A percentile compares a stretch with the other conserved stretches of the same genome.
These are phyloP conservation scores for Syngnathus rostellatus DNA, from an alignment of 2,797 vertebrate genomes.

Conservation along the genomic window DNA sequence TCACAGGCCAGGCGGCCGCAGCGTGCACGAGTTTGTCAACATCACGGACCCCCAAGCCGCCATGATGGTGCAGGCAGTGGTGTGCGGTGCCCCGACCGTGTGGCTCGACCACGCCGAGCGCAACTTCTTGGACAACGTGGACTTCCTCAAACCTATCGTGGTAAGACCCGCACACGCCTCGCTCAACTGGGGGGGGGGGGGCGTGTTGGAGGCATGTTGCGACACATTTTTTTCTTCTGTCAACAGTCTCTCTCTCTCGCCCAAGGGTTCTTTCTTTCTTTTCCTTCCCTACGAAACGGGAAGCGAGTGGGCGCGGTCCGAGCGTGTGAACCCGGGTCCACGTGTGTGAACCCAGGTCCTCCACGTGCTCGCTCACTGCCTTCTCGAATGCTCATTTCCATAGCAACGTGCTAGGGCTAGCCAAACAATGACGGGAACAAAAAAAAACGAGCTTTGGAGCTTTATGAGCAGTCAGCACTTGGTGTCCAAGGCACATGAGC, in stretches of 20 bases:
- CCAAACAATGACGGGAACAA: neutral
- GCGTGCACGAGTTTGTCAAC: slow-evolving; percentile 67
- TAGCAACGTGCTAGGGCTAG: slow-evolving; percentile 9
- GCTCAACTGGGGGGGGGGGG: neutral
- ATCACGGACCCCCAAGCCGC: slow-evolving; percentile 57
- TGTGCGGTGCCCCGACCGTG: slow-evolving; percentile 68
- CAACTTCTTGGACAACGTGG: slow-evolving; percentile 73
- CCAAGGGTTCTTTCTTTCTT: slow-evolving; percentile 35
- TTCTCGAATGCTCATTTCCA: slow-evolving; percentile 14
- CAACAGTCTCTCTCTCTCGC: slow-evolving; percentile 38
- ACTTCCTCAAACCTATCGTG: slow-evolving; percentile 81
- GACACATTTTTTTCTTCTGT: slow-evolving; percentile 24
- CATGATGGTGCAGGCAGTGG: slow-evolving; percentile 45
- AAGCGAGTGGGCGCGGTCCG: neutral
- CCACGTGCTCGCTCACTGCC: too few relatives aligned
- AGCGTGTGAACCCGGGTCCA: neutral
- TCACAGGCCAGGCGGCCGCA: slow-evolving; percentile 35
- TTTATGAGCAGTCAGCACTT: neutral
- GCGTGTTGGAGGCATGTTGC: slow-evolving; percentile 21
- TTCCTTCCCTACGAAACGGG: neutral
- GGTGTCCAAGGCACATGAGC: neutral
- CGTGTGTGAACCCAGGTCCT: neutral
- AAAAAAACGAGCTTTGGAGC: neutral
- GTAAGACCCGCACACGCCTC: slow-evolving; percentile 56
- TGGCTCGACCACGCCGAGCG: slow-evolving; percentile 69